A percentile compares a stretch with the other conserved stretches of the same genome.
phyloP scores from a whole-genome alignment of 1,140 invertebrate species.

The Lepidurus arcticus region DNA sequence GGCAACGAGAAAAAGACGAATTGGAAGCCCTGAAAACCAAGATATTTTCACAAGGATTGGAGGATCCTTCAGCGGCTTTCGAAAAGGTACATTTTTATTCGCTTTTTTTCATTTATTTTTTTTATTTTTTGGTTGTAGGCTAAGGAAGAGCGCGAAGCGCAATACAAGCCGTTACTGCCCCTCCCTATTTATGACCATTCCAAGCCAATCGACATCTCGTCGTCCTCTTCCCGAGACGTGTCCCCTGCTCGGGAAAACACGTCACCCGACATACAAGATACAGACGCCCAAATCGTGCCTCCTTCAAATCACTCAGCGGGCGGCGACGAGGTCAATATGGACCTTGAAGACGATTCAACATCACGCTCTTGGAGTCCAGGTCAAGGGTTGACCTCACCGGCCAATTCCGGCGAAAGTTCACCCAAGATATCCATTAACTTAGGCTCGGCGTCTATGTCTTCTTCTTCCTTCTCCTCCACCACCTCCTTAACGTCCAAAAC shows the following conservation, averaged over 20 bases:
- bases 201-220: slow-evolving; percentile 6
- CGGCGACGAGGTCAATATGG: neutral
- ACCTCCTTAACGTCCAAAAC: slow-evolving; percentile 1
- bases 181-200: slow-evolving; percentile 28
- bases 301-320: neutral
- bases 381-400: slow-evolving; percentile 9
- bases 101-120: slow-evolving; percentile 33
- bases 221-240: neutral
- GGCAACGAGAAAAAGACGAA: slow-evolving; percentile 84
- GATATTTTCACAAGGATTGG: slow-evolving; percentile 70
- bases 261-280: neutral
- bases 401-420: neutral
- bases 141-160: slow-evolving; percentile 69
- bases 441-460: neutral
- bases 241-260: neutral
- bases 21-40: slow-evolving; percentile 79
- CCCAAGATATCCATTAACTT: neutral
- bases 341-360: neutral
- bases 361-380: neutral
- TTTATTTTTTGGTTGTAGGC: slow-evolving; percentile 44
- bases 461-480: neutral
- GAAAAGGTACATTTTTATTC: slow-evolving; percentile 54
- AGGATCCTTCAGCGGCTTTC: slow-evolving; percentile 75
- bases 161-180: slow-evolving; percentile 63
- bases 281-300: neutral